Evolutionary conservation across 2,888 invertebrate genomes (phyloP), one percentile per base, ranked within the genome.

Genomic region (Oasisia sp.): DNA sequence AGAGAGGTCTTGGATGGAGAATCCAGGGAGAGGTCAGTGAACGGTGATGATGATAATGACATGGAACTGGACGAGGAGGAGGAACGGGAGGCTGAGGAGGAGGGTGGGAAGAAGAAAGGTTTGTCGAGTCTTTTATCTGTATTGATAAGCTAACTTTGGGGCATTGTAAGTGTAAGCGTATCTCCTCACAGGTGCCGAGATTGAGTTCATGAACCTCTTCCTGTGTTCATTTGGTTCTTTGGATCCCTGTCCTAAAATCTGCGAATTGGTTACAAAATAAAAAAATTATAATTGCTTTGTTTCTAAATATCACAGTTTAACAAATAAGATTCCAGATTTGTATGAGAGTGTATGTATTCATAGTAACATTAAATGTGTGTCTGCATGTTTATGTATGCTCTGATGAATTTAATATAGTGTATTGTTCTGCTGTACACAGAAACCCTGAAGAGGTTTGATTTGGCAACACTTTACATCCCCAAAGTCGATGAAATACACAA

Each of bases 401-500:
- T 74, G 74, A n/a, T n/a, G 27, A 27, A n/a, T 74, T 74, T 74
- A 27, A 74, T 27, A 74, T 74, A 74, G 7, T 74, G 27, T 74
- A 74, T 5, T 74, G 27, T 74, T 74, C 74, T 74, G 19, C 19
- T 74, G 74, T 27, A 27, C n/a, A 74, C 74, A 74, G 74, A 74
- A 74, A 27, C 74, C 3, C 27, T 74, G 74, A 74, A 74, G 74
- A 74, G 74, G 27, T 74, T 74, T 74, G 74, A 74, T 74, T 74
- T 74, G 74, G 74, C 74, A 27, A 74, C 74, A 74, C 74, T 74
- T n/a, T 74, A 74, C 74, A 74, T 74, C 74, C 74, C 74, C 19
- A 74, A 74, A 74, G 74, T 74, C n/a, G 74, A 74, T 74, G 74
- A 74, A 74, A 74, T 74, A 27, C 74, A 74, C 74, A 74, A 74